A percentile compares a stretch with the other conserved stretches of the same genome.
Conservation (phyloP, 2,113 vertebrate genomes). For the Okapia johnstoni region DNA sequence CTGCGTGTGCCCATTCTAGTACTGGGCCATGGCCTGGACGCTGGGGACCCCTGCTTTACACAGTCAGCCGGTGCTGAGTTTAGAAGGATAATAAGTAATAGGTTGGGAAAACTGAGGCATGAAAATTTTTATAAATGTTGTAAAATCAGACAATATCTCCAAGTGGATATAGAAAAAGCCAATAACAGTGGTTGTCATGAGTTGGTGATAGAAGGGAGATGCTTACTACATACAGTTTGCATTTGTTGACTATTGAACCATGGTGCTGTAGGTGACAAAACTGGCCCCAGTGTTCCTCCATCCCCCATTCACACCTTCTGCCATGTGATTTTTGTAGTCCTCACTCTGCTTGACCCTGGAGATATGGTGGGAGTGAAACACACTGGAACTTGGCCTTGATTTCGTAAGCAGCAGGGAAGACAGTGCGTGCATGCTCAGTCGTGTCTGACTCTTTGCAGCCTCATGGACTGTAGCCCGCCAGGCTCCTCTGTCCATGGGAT, state of each 20-base stretch:
- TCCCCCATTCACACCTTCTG: not conserved
- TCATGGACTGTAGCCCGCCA: not conserved
- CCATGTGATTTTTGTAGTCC: rapidly evolving
- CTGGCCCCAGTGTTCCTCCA: rapidly evolving
- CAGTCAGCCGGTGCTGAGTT: not conserved
- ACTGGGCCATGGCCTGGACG: not conserved
- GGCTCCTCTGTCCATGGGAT: not conserved
- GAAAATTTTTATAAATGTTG: not conserved
- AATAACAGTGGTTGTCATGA: rapidly evolving
- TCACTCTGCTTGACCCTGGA: not conserved
- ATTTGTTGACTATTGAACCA: not conserved
- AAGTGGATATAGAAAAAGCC: not conserved
- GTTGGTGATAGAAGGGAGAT: not conserved
- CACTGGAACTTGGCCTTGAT: not conserved
- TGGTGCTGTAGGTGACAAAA: rapidly evolving
- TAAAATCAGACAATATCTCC: not conserved
- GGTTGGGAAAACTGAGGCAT: not conserved
- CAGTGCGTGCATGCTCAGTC: not conserved
- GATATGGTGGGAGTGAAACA: not conserved
- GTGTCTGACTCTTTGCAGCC: not conserved
- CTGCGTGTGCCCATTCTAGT: rapidly evolving
- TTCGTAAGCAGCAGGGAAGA: not conserved
- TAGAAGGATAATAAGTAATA: not conserved
- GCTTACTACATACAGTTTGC: not conserved
- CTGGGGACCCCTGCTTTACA: not conserved